Conservation (phyloP, 2,113 vertebrate species). For the Scomber colias region DNA sequence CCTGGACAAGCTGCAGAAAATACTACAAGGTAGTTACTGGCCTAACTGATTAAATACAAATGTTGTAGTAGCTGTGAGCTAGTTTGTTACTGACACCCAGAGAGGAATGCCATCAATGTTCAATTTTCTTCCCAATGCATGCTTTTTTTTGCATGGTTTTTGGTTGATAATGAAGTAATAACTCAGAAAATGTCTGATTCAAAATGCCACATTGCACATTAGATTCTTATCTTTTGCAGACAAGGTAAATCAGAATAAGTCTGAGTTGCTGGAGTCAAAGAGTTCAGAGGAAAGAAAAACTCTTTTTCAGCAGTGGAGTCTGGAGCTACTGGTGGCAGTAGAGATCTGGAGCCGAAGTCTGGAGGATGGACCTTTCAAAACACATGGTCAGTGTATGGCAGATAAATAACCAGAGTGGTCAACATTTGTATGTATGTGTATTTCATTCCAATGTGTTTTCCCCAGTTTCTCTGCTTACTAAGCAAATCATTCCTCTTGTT, state of each 20-base stretch:
- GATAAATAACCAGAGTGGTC: not conserved
- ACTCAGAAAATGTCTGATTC: not conserved
- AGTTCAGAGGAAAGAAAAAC: constrained; percentile 25
- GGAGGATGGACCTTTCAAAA: constrained; percentile 54
- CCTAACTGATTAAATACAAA: not conserved
- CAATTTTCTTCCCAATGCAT: not conserved
- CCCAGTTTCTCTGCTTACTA: constrained; percentile 50
- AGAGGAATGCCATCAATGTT: not conserved
- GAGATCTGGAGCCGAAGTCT: constrained; percentile 52
- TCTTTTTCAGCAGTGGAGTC: constrained; percentile 23
- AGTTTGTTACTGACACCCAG: not conserved
- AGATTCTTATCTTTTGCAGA: constrained; percentile 38
- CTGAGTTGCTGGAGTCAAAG: not conserved
- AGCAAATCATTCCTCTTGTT: constrained; percentile 52
- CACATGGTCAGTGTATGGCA: constrained; percentile 19
- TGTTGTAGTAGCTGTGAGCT: not conserved
- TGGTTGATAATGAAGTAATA: not conserved
- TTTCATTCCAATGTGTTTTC: not conserved
- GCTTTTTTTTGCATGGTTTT: not conserved
- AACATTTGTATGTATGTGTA: not conserved
- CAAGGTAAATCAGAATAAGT: not conserved
- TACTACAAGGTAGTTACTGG: constrained; percentile 30
- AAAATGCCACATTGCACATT: not conserved
- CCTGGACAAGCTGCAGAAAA: constrained; percentile 46
- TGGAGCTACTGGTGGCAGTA: not conserved